Evolutionary conservation across 2,797 vertebrate species (phyloP).

Genomic region (Xiphophorus birchmanni): DNA sequence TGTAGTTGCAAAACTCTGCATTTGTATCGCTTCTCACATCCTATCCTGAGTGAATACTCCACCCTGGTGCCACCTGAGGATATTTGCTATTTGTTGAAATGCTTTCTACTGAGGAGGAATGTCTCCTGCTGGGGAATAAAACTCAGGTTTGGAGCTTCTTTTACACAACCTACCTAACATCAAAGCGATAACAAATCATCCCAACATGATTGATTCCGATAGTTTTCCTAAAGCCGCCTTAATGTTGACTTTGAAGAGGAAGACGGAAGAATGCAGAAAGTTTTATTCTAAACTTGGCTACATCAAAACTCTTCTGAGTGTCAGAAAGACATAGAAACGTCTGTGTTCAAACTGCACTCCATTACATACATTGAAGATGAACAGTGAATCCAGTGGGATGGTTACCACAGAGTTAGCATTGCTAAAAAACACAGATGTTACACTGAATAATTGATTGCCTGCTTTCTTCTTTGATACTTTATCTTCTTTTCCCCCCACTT

Average conservation of each 20-base stretch:
- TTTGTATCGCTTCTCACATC: background rate
- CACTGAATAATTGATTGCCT: constrained; percentile 65
- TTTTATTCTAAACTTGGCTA: background rate
- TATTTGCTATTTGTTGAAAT: background rate
- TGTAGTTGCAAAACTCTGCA: background rate
- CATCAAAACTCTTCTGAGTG: constrained; percentile 3
- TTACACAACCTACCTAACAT: background rate
- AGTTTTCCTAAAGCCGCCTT: constrained; percentile 41
- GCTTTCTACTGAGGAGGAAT: background rate
- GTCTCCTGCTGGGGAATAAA: background rate
- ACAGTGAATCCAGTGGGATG: background rate
- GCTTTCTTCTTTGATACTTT: constrained; percentile 50
- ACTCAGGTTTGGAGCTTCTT: background rate
- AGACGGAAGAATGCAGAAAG: background rate
- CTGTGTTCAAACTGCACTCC: background rate
- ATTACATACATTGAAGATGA: background rate
- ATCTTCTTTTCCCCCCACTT: constrained; percentile 23
- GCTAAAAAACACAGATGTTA: constrained; percentile 60
- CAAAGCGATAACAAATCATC: background rate
- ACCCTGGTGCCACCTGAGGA: background rate
- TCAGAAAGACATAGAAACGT: background rate
- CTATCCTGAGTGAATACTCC: background rate
- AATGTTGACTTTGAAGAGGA: constrained; percentile 23
- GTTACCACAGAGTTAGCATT: constrained; percentile 21
- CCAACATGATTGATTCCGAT: background rate